A percentile compares a stretch with the other conserved stretches of the same genome.
These are phyloP conservation scores for Megamerina dolium DNA, from an alignment of 2,888 invertebrate species.

Conservation along the genomic window DNA sequence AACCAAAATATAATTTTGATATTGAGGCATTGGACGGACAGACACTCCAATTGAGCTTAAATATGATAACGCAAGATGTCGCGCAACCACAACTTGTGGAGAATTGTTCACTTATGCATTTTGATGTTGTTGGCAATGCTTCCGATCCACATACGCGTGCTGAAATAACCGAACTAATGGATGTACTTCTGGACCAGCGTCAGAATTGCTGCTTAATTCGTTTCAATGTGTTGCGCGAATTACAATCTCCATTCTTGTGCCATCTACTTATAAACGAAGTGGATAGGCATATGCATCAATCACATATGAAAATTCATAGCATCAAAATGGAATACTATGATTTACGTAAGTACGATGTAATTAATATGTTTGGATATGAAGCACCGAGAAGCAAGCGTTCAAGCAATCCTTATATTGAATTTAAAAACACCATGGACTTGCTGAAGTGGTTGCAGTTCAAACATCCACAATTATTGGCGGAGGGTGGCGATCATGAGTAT, in stretches of 20 bases:
- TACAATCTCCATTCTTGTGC: conserved; percentile 25
- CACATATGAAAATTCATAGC: conserved; percentile 18
- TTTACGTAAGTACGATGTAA: conserved; percentile 34
- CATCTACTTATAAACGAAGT: conserved; percentile 30
- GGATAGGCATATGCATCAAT: conserved; percentile 23
- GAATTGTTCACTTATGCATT: conserved; percentile 22
- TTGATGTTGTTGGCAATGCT: conserved; percentile 33
- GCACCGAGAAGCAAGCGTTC: conserved; percentile 1
- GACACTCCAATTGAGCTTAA: conserved; percentile 21
- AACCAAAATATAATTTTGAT: conserved; percentile 5
- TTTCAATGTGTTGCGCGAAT: conserved; percentile 21
- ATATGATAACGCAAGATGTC: no score
- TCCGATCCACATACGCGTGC: conserved; percentile 23
- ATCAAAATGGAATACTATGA: conserved; percentile 33
- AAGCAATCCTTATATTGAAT: conserved; percentile 2
- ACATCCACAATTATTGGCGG: conserved; percentile 20
- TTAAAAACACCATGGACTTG: conserved; percentile 28
- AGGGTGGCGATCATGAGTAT: conserved; percentile 30
- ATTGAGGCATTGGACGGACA: conserved; percentile 23
- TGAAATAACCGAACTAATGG: conserved; percentile 22
- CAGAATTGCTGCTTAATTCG: conserved; percentile 26
- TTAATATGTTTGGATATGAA: conserved; percentile 24
- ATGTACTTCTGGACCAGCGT: conserved; percentile 23
- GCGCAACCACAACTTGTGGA: no score
- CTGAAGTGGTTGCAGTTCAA: conserved; percentile 31